phyloP scores from a whole-genome alignment of 2,797 vertebrate species.

The Enteromius paludinosus region DNA sequence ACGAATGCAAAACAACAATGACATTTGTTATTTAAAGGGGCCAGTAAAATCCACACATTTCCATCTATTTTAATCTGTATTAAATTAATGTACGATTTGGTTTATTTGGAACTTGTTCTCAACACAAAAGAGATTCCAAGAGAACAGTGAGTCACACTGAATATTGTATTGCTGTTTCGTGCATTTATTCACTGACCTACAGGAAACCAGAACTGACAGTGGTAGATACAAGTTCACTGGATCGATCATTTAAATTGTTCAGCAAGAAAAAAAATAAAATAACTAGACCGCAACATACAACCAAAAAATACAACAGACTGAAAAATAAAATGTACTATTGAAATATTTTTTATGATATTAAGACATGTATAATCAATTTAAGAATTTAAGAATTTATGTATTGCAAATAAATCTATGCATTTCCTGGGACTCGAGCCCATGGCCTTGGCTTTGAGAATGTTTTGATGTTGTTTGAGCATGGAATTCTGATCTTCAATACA shows the following conservation, averaged over 20 bases:
- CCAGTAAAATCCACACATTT: neutral
- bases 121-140: neutral
- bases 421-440: neutral
- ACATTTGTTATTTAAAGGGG: neutral
- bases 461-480: neutral
- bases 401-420: neutral
- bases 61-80: neutral
- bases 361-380: neutral
- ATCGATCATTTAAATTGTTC: neutral
- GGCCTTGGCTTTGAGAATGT: neutral
- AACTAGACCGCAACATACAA: neutral
- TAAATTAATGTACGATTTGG: neutral
- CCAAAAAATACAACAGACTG: neutral
- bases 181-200: constrained; percentile 8
- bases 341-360: neutral
- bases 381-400: neutral
- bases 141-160: neutral
- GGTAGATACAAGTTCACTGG: neutral
- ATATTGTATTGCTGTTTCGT: neutral
- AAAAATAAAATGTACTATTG: neutral
- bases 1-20: neutral
- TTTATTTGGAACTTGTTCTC: neutral
- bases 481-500: neutral
- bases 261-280: neutral
- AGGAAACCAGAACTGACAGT: neutral